phyloP scores from a whole-genome alignment of 2,797 vertebrate species.

The Spinus olivaceus region DNA sequence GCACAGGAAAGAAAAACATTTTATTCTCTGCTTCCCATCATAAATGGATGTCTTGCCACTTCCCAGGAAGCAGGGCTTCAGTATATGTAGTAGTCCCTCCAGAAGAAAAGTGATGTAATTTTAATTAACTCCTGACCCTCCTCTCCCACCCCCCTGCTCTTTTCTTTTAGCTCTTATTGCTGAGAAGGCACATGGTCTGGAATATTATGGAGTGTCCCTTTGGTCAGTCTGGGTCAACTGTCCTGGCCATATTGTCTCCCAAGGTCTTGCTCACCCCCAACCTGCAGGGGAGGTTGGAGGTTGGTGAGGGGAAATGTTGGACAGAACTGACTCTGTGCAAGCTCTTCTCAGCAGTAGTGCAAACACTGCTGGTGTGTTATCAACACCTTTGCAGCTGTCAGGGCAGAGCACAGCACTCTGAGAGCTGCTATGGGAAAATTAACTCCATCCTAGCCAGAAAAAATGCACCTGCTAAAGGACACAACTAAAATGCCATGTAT shows the following conservation, averaged over 20 bases:
- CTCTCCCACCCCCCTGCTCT: background rate
- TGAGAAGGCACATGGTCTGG: background rate
- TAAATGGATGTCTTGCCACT: background rate
- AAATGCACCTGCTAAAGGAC: background rate
- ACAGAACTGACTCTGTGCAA: rapidly evolving
- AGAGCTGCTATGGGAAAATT: background rate
- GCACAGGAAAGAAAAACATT: background rate
- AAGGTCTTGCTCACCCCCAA: background rate
- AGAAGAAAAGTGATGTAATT: rapidly evolving
- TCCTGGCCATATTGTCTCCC: background rate
- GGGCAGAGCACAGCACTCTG: background rate
- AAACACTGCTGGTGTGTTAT: background rate
- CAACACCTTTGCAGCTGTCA: background rate
- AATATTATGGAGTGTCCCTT: background rate
- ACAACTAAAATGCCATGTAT: background rate
- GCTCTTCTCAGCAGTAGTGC: background rate
- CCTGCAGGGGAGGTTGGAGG: too few relatives aligned
- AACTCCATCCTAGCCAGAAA: background rate
- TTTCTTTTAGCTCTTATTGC: background rate
- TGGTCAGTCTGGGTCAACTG: background rate
- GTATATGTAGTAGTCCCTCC: rapidly evolving
- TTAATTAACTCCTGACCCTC: background rate
- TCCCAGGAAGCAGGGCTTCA: background rate
- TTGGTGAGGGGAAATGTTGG: background rate
- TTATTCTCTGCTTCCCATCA: background rate